These are phyloP conservation scores for Ashinkailepas kermadecensis DNA, from an alignment of 2,888 invertebrate genomes.

Conservation along the genomic window DNA sequence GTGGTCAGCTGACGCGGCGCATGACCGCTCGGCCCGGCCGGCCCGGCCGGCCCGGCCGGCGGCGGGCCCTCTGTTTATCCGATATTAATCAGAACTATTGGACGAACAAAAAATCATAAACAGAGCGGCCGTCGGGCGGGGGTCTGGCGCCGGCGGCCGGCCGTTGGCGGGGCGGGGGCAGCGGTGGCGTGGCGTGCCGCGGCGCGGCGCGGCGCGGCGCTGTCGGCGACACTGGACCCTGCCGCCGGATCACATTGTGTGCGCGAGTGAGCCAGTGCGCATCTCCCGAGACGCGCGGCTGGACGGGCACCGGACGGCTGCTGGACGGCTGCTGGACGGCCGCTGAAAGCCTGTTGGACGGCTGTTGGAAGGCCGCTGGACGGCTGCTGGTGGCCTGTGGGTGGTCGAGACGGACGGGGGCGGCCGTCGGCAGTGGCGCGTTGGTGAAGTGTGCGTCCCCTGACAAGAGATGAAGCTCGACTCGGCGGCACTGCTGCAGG, in stretches of 20 bases:
- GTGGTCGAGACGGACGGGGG: neutral
- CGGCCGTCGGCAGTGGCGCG: neutral
- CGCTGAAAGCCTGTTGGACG: no score
- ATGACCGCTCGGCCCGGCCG: neutral
- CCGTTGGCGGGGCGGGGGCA: neutral
- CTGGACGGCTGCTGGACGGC: neutral
- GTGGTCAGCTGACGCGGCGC: neutral
- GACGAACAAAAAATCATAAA: conserved; percentile 19
- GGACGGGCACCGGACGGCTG: neutral
- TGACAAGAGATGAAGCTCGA: neutral
- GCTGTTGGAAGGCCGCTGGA: neutral
- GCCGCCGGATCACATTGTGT: no score
- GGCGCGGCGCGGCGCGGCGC: no score
- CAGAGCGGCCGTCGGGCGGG: neutral
- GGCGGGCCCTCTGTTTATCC: conserved; percentile 5
- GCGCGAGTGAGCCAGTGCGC: no score
- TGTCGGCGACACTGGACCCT: no score
- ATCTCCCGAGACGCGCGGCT: neutral
- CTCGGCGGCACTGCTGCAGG: neutral
- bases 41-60: neutral
- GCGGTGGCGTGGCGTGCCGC: neutral
- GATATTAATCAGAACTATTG: conserved; percentile 18
- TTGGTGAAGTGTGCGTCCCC: neutral
- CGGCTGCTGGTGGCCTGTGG: neutral
- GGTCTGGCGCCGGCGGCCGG: neutral